Evolutionary conservation across 2,797 vertebrate species (phyloP).

Genomic region (Tenualosa thibaudeaui): DNA sequence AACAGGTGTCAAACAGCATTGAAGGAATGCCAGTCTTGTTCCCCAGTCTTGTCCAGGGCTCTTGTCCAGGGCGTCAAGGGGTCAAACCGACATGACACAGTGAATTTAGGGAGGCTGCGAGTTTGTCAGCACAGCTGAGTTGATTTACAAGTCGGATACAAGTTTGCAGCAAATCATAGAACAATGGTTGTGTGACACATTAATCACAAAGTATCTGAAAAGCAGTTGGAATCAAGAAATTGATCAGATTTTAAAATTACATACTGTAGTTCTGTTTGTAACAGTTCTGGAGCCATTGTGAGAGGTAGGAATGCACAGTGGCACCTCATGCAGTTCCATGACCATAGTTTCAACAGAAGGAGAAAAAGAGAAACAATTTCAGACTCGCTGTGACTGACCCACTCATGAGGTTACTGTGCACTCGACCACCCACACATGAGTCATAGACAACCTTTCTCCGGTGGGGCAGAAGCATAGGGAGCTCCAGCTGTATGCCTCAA

Average conservation of each 20-base stretch:
- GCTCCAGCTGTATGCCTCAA: background rate
- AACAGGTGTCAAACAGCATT: slow-evolving; percentile 20
- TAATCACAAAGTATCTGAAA: background rate
- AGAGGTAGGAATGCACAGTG: background rate
- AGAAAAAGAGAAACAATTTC: background rate
- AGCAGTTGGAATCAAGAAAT: background rate
- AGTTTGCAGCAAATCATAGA: background rate
- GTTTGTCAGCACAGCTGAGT: slow-evolving; percentile 3
- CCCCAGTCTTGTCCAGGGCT: background rate
- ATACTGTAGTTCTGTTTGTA: too few species aligned
- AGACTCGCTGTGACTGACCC: background rate
- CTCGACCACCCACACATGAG: slow-evolving; percentile 14
- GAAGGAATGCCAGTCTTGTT: slow-evolving; percentile 23
- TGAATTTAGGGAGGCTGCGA: background rate
- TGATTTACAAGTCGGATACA: background rate
- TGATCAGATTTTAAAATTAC: background rate
- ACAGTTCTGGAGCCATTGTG: background rate
- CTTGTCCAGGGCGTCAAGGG: background rate
- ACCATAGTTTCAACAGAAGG: background rate
- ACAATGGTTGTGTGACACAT: background rate
- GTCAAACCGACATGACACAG: slow-evolving; percentile 17
- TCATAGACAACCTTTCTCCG: slow-evolving; percentile 4
- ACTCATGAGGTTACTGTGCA: background rate
- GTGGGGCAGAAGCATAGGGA: background rate
- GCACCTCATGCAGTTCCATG: background rate